phyloP scores from a whole-genome alignment of 2,113 vertebrate species.

The Macroglossus sobrinus region DNA sequence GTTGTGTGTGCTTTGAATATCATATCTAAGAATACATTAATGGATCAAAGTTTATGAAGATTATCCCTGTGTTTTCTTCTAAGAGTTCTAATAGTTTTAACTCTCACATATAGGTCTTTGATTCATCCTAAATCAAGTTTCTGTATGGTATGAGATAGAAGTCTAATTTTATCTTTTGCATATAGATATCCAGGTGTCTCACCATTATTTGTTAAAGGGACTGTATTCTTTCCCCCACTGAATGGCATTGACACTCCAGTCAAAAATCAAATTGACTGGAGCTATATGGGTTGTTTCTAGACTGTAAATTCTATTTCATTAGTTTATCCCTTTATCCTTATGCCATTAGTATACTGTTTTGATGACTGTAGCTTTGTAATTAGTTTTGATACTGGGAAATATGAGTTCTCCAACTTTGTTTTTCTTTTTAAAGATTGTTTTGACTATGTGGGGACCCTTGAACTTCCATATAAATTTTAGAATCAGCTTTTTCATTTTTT shows the following conservation, averaged over 20 bases:
- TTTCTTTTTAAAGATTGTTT: neutral
- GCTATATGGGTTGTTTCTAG: neutral
- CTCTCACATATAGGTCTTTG: neutral
- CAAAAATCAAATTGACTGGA: neutral
- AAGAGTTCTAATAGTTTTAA: neutral
- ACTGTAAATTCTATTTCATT: neutral
- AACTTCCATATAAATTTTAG: neutral
- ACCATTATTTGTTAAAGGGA: neutral
- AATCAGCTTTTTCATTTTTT: neutral
- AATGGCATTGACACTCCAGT: neutral
- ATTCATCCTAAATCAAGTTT: neutral
- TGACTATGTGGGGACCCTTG: neutral
- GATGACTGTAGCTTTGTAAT: neutral
- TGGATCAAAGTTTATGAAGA: neutral
- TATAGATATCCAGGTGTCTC: neutral
- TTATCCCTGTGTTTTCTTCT: neutral
- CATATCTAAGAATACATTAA: neutral
- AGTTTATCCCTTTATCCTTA: neutral
- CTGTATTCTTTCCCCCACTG: neutral
- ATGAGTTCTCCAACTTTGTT: neutral
- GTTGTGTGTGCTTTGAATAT: neutral
- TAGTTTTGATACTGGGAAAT: neutral
- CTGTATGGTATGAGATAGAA: neutral
- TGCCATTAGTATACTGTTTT: neutral
- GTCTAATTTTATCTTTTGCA: neutral